Evolutionary conservation across 2,113 vertebrate species (phyloP).

Genomic region (Nyctereutes procyonoides): DNA sequence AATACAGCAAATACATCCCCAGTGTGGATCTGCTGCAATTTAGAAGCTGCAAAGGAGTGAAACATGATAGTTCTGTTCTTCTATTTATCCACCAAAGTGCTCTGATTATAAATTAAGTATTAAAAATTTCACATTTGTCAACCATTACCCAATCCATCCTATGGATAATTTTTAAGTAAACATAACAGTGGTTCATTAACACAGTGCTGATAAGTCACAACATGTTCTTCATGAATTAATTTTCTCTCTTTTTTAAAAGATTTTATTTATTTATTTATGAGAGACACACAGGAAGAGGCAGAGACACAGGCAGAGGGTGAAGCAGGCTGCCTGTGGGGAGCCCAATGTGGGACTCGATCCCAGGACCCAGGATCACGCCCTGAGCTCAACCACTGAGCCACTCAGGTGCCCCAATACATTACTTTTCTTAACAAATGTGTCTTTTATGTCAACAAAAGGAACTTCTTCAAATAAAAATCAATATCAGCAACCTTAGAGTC

Average conservation of each 20-base stretch:
- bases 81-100: background rate
- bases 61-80: background rate
- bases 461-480: background rate
- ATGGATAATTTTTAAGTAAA: background rate
- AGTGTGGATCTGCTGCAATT: rapidly evolving
- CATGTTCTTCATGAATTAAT: background rate
- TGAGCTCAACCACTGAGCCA: no score
- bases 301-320: no score
- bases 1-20: rapidly evolving
- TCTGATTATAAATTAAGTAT: background rate
- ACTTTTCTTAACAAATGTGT: background rate
- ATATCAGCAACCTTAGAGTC: background rate
- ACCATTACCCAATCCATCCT: background rate
- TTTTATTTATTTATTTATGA: no score
- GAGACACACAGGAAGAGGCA: no score
- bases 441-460: background rate
- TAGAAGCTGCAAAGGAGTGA: background rate
- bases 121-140: background rate
- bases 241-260: background rate
- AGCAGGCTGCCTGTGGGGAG: no score
- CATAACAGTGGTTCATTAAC: background rate
- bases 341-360: no score
- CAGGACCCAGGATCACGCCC: no score
- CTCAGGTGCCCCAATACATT: no score
- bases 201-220: background rate